These are phyloP conservation scores for Montifringilla adamsi DNA, from an alignment of 2,113 vertebrate species.

Conservation along the genomic window DNA sequence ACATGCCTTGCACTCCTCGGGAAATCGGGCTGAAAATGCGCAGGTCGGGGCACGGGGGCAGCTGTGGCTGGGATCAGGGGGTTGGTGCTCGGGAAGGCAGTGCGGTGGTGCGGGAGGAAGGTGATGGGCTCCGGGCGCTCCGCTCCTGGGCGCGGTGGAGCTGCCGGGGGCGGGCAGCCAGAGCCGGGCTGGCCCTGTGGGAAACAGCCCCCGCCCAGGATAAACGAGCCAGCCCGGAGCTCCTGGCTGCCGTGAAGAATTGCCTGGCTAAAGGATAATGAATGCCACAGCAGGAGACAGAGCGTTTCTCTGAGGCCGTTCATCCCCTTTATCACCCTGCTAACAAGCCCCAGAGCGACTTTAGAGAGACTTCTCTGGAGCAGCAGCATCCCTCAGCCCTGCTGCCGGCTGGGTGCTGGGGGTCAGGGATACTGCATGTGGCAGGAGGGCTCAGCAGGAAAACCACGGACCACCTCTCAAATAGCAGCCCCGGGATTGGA, in stretches of 20 bases:
- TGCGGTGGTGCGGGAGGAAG: neutral
- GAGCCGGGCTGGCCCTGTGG: neutral
- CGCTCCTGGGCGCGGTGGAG: neutral
- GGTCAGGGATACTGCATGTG: neutral
- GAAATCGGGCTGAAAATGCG: neutral
- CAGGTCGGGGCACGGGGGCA: neutral
- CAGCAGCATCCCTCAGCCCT: neutral
- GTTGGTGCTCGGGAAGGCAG: neutral
- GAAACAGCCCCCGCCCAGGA: neutral
- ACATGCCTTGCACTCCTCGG: neutral
- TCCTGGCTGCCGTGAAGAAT: conserved; percentile 14
- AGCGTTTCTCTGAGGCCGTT: conserved; percentile 48
- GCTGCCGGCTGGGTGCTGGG: conserved; percentile 3
- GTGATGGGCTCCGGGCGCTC: neutral
- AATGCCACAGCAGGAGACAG: conserved; percentile 36
- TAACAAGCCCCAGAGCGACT: conserved; percentile 52
- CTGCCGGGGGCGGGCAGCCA: neutral
- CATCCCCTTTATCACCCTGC: conserved; percentile 47
- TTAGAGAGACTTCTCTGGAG: neutral
- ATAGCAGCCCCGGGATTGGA: neutral
- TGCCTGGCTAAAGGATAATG: conserved; percentile 17
- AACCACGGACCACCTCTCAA: rapidly evolving
- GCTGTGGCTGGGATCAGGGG: neutral
- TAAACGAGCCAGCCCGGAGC: neutral
- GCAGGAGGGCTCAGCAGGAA: rapidly evolving